A percentile compares a stretch with the other conserved stretches of the same genome.
These are phyloP conservation scores for Microctonus brassicae DNA, from an alignment of 2,888 invertebrate species.

Conservation along the genomic window DNA sequence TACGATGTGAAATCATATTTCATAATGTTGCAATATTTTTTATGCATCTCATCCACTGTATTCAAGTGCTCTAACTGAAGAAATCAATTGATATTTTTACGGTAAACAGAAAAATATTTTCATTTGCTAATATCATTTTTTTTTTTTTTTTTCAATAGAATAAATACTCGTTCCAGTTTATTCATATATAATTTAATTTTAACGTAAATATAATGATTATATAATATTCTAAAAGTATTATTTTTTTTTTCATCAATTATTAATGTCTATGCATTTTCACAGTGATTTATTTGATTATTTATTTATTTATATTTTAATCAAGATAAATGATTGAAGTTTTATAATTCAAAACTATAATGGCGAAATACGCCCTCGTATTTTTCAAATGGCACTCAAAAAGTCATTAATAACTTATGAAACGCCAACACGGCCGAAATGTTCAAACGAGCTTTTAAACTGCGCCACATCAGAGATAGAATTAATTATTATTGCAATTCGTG, in stretches of 20 bases:
- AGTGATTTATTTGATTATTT: background rate
- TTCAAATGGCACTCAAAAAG: slow-evolving; percentile 41
- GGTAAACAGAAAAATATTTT: background rate
- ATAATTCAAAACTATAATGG: background rate
- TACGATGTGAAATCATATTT: slow-evolving; percentile 13
- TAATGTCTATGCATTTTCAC: background rate
- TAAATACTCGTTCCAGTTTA: too few relatives aligned
- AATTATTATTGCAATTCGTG: slow-evolving; percentile 41
- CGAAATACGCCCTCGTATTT: slow-evolving; percentile 5
- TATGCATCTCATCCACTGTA: slow-evolving; percentile 5
- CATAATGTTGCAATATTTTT: slow-evolving; percentile 10
- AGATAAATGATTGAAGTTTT: background rate
- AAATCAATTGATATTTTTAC: slow-evolving; percentile 9
- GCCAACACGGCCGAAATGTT: slow-evolving; percentile 36
- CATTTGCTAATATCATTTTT: too few relatives aligned
- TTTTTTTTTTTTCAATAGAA: too few relatives aligned
- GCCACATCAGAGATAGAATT: slow-evolving; percentile 16
- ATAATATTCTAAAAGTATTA: too few relatives aligned
- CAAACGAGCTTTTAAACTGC: slow-evolving; percentile 47
- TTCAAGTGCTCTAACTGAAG: background rate
- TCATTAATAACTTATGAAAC: slow-evolving; percentile 44
- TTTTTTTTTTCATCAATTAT: too few relatives aligned
- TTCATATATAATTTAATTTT: too few relatives aligned
- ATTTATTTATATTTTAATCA: background rate
- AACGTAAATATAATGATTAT: too few relatives aligned